Base-by-base conservation (phyloP, 2,113 vertebrate species). In the Leptodactylus fuscus region DNA sequence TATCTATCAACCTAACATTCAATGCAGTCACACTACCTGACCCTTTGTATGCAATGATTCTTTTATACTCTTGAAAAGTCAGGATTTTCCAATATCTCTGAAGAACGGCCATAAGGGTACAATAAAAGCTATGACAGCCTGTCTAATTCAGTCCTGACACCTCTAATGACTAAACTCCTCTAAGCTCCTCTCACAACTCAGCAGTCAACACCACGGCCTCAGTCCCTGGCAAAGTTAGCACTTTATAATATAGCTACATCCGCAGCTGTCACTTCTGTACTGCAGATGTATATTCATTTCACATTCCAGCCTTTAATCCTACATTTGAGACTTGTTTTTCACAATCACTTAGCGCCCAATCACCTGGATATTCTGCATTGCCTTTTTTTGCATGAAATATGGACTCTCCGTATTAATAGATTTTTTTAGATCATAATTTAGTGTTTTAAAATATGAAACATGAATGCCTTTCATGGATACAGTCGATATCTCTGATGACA, bases 51-150 rank as follows among this genome's bases (percentile, higher is more conserved):
- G 65, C 22, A 60, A 70, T 73, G 67, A 29, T 41, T 86, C 51
- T 80, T 79, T 49, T 53, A 76, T 67, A 36, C 58, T 85, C 74
- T 85, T 24, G 34, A 41, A 71, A 86, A 86, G 29, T 81, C 65
- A 58, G 36, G 48, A 79, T 81, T 86, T 80, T 81, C 65, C 84
- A 81, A 86, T 86, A 86, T 86, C 76, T 70, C 48, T 71, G 60
- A 80, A 85, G 48, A 55, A 78, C 18, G 48, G 51, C 49, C 77
- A 81, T 81, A 29, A 58, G 84, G 77, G 84, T 60, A 48, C 77
- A 86, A 86, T 86, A 86, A 86, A 86, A 86, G 24, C 49, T 15
- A 73, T 86, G 84, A 81, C 84, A 86, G 77, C 76, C 73, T 73
- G 77, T 80, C 77, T 69, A 86, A 71, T 81, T 78, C 49, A 86